Conservation (phyloP, 2,113 vertebrate species). For the Ariopsis seemanni region DNA sequence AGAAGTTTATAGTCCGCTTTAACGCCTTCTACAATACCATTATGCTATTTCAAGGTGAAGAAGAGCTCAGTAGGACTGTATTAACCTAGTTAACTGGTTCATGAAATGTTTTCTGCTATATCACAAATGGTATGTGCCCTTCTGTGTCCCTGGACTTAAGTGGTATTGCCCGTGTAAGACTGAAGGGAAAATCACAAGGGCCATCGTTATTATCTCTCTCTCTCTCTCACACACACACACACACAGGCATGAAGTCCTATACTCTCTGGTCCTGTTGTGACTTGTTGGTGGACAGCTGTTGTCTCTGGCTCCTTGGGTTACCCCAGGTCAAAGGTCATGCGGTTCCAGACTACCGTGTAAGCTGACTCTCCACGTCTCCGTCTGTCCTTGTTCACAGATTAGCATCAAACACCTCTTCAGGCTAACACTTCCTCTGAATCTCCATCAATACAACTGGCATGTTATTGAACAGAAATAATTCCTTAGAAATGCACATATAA, state of each 20-base stretch:
- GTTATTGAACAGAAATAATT: too few species aligned
- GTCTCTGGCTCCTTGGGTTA: slow-evolving; percentile 68
- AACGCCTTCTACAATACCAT: neutral
- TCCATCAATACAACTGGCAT: neutral
- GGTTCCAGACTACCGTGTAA: slow-evolving; percentile 59
- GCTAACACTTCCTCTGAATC: neutral
- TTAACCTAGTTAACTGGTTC: neutral
- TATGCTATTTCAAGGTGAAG: neutral
- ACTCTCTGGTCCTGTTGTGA: slow-evolving; percentile 63
- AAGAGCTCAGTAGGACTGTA: neutral
- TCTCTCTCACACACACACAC: neutral
- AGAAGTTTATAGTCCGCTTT: neutral
- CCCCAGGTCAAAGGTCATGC: slow-evolving; percentile 61
- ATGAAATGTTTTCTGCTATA: neutral
- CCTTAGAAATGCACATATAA: neutral
- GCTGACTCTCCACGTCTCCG: slow-evolving; percentile 37
- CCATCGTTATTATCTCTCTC: neutral
- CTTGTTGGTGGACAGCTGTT: slow-evolving; percentile 60
- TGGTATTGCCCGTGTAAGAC: neutral
- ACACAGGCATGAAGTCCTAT: slow-evolving; percentile 43
- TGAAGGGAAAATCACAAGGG: neutral
- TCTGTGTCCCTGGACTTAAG: too few species aligned
- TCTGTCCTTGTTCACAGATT: neutral
- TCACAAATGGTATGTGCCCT: neutral
- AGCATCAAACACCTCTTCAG: slow-evolving; percentile 43